Percentiles rank a stretch among this genome's conserved stretches.
These are phyloP conservation scores for Neosilurus mollespiculum DNA, from an alignment of 2,797 vertebrate genomes.

Conservation along the genomic window DNA sequence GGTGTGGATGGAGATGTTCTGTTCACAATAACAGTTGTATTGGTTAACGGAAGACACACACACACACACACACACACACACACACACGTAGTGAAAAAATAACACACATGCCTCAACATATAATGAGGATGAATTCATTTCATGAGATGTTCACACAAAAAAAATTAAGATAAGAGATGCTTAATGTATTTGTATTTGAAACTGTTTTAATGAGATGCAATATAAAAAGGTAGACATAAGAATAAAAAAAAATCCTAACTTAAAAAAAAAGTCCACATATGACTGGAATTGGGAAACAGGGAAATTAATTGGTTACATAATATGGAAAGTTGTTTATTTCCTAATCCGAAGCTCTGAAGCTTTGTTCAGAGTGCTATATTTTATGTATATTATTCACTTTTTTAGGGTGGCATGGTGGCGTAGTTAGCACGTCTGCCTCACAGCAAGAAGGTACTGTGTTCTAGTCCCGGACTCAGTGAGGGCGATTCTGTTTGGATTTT, in stretches of 20 bases:
- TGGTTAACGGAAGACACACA: slow-evolving; percentile 27
- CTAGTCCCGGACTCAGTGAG: no score
- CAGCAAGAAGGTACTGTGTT: no score
- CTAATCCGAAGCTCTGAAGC: neutral
- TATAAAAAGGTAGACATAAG: neutral
- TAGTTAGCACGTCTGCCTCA: no score
- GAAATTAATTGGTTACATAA: neutral
- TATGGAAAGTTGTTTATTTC: neutral
- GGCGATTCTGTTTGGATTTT: no score
- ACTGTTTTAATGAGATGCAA: neutral
- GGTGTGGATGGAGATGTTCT: slow-evolving; percentile 31
- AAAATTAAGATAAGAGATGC: neutral
- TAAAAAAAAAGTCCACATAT: neutral
- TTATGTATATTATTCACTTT: neutral
- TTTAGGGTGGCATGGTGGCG: no score
- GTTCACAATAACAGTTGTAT: slow-evolving; percentile 16
- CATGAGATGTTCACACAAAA: neutral
- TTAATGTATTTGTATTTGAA: neutral
- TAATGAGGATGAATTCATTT: slow-evolving; percentile 17
- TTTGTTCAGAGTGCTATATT: neutral
- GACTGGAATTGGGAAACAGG: neutral
- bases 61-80: slow-evolving; percentile 39
- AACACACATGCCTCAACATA: neutral
- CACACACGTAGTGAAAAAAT: slow-evolving; percentile 38
- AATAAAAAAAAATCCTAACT: neutral